These are phyloP conservation scores for Phasianus colchicus DNA, from an alignment of 2,113 vertebrate genomes.

Conservation along the genomic window DNA sequence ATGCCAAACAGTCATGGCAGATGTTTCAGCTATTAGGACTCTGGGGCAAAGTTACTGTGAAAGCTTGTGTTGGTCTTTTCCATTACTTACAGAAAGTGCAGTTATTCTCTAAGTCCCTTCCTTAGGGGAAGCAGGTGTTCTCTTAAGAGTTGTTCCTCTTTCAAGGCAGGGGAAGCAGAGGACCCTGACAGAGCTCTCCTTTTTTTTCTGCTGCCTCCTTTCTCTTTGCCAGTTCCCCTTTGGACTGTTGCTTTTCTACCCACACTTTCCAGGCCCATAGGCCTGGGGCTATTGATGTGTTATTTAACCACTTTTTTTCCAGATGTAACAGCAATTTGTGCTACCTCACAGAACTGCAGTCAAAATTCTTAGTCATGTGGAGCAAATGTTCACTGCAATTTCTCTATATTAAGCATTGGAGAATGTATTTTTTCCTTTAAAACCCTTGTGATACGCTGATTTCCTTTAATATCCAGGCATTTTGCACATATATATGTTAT, in stretches of 20 bases:
- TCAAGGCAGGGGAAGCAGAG: not conserved
- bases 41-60: not conserved
- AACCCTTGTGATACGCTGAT: not conserved
- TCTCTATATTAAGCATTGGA: not conserved
- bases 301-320: not conserved
- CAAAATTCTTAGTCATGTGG: not conserved
- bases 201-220: not conserved
- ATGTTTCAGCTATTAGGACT: not conserved
- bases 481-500: not conserved
- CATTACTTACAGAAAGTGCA: not conserved
- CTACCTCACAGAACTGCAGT: not conserved
- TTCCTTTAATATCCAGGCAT: not conserved
- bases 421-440: not conserved
- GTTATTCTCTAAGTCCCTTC: not conserved
- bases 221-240: not conserved
- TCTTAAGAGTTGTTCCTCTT: not conserved
- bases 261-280: not conserved
- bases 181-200: not conserved
- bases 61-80: not conserved
- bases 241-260: not conserved
- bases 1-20: not conserved
- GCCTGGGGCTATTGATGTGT: not conserved
- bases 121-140: not conserved
- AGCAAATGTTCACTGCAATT: not conserved
- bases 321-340: not conserved